Evolutionary conservation across 2,797 vertebrate species (phyloP), one percentile per base, ranked within the genome.

Genomic region (Gallirallus australis): DNA sequence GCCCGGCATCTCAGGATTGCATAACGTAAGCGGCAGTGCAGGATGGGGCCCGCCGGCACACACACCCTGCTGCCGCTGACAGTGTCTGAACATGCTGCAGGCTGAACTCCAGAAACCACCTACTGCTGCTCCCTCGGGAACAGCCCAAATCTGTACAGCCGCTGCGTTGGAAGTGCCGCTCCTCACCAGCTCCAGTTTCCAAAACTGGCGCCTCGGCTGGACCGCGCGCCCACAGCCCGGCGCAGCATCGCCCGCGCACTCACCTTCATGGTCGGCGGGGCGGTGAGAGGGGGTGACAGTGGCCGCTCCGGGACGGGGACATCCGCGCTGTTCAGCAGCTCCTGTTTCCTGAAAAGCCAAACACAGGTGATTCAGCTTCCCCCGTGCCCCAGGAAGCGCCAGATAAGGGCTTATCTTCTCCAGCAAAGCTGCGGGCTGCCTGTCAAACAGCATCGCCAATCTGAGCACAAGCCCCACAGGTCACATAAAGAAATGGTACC

Each of bases 261-360:
- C 98, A 99, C 99, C 99, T 99, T 99, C 99, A 99, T 99, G 97
- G 97, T 99, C 86, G 99, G 99, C 0, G 99, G 99, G 0, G 99
- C 99, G 0, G 99, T 99, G 89, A 99, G 98, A 0, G 99, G 99
- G 0, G 99, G 99, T 0, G 99, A 99, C 25, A 99, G 98, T 2
- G 99, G 99, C 80, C 98, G 99, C 97, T 99, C 99, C 66, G 99
- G 98, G 83, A 98, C 92, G 19, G 98, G 97, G 80, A 98, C 98
- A 90, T 98, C 99, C 6, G 99, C 94, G 96, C 98, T 99, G 97
- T 98, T 99, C 97, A 99, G 98, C 97, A 99, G 97, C 97, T 99
- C 99, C 97, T 99, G 99, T 89, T 99, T 99, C 99, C 99, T 99
- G 97, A 11, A 96, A 98, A 95, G 92, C 37, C 90, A 65, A 96